Conservation (phyloP, 2,888 invertebrate species). For the Eurois occulta region DNA sequence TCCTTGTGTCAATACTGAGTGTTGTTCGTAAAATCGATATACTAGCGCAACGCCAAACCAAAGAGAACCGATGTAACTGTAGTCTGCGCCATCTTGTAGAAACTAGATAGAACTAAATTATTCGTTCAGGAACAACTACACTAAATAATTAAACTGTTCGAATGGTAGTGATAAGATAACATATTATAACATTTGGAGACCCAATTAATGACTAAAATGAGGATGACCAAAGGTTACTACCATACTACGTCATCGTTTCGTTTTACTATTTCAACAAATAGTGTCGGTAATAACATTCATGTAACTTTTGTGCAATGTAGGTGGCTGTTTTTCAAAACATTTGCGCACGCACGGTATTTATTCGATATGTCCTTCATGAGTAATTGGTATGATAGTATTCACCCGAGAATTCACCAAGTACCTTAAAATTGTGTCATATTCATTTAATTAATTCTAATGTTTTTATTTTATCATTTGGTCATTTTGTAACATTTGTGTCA, state of each 20-base stretch:
- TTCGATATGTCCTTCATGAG: conserved; percentile 7
- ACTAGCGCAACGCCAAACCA: conserved; percentile 87
- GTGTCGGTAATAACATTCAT: conserved; percentile 10
- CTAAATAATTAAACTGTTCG: conserved; percentile 23
- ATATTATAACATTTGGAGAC: neutral
- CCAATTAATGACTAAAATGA: conserved; percentile 3
- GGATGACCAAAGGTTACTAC: neutral
- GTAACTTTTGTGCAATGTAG: neutral
- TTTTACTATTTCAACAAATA: neutral
- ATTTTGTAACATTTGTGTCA: neutral
- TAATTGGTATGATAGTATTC: conserved; percentile 30
- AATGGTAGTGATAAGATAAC: neutral
- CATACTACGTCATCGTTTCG: neutral
- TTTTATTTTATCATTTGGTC: neutral
- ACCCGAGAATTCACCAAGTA: conserved; percentile 25
- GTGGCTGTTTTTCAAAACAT: conserved; percentile 11
- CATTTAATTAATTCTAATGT: conserved; percentile 1
- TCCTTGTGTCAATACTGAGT: conserved; percentile 80
- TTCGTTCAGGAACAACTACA: conserved; percentile 59
- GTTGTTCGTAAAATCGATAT: conserved; percentile 85
- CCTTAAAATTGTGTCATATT: conserved; percentile 26
- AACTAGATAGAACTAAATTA: conserved; percentile 40
- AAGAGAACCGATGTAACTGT: conserved; percentile 75
- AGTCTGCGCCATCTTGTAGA: conserved; percentile 81
- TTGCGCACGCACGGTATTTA: conserved; percentile 6